Evolutionary conservation across 2,113 vertebrate genomes (phyloP).

Genomic region (Myotis brandtii): DNA sequence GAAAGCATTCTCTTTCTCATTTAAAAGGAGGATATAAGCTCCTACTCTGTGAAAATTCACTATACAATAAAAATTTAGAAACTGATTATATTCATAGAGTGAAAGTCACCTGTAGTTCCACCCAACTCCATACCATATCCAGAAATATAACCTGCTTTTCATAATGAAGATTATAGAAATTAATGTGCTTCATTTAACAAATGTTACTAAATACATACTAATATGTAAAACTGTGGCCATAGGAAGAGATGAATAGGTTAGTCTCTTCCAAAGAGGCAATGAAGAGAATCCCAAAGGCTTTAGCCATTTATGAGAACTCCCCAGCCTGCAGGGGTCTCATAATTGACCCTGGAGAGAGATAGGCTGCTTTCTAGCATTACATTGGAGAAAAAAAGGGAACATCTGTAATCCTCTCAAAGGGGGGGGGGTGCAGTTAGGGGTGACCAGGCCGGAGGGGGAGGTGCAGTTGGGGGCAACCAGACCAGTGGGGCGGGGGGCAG

Average conservation of each 20-base stretch:
- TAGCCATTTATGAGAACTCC: background rate
- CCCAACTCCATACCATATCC: background rate
- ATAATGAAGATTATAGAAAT: background rate
- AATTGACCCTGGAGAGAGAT: background rate
- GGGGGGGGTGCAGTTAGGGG: no score
- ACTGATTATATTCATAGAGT: background rate
- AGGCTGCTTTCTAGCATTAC: background rate
- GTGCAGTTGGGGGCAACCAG: no score
- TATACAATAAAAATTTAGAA: background rate
- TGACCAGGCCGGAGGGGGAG: no score
- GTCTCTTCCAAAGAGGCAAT: background rate
- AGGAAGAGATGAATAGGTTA: background rate
- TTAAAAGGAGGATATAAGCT: background rate
- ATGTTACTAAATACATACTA: background rate
- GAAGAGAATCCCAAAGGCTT: background rate
- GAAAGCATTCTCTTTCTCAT: background rate
- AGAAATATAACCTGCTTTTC: background rate
- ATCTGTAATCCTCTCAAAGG: no score
- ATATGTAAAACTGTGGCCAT: background rate
- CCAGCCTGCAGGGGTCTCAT: background rate
- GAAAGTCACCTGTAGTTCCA: background rate
- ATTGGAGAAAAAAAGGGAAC: background rate
- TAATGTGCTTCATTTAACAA: background rate
- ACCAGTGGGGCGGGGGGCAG: no score
- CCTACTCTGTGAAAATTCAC: background rate